Evolutionary conservation across 92 coral and sea anemone species (phyloP).

Genomic region (Virgularia gustaviana): DNA sequence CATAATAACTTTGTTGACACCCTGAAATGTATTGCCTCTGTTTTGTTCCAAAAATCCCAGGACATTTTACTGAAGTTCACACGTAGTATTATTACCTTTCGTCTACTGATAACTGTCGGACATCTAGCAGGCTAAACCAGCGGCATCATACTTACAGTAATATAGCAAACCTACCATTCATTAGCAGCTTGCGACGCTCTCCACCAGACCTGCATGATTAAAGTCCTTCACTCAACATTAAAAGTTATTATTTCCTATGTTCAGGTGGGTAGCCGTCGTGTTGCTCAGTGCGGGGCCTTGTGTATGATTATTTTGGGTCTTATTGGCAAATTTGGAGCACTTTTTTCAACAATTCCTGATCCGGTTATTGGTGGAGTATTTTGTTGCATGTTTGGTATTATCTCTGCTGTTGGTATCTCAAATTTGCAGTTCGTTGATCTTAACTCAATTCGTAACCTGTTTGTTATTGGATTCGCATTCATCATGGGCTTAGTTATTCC

Average conservation of each 20-base stretch:
- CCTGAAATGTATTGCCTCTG: no score
- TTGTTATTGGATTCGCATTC: conserved; percentile 65
- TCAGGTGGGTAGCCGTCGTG: conserved; percentile 51
- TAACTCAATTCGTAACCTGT: conserved; percentile 74
- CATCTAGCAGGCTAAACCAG: no score
- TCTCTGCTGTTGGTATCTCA: conserved; percentile 73
- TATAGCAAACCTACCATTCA: no score
- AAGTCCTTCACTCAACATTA: no score
- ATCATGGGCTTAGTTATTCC: conserved; percentile 73
- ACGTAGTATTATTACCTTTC: no score
- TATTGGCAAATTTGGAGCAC: conserved; percentile 33
- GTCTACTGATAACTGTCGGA: no score
- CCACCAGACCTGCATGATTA: no score
- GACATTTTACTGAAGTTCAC: no score
- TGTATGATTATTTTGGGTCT: conserved; percentile 25
- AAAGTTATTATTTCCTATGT: background rate
- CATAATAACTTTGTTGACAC: no score
- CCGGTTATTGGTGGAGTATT: conserved; percentile 84
- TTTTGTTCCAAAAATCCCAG: no score
- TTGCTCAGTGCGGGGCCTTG: conserved; percentile 43
- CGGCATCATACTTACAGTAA: no score
- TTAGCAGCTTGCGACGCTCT: no score
- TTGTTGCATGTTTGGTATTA: conserved; percentile 77
- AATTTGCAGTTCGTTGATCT: conserved; percentile 70
- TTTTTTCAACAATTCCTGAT: conserved; percentile 41